A percentile compares a stretch with the other conserved stretches of the same genome.
Conservation (phyloP, 2,797 vertebrate genomes). For the Notolabrus celidotus region DNA sequence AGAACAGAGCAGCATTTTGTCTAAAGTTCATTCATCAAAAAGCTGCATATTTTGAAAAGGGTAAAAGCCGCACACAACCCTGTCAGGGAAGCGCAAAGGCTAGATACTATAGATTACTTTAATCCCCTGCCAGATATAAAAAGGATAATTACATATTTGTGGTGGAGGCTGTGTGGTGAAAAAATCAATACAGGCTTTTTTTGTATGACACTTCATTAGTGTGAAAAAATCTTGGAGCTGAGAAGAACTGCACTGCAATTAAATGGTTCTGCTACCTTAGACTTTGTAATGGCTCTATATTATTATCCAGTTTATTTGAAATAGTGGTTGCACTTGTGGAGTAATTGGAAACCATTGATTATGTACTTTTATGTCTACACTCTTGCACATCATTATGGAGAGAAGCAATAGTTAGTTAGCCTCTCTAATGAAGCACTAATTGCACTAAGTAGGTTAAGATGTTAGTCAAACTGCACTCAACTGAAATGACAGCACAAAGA, state of each 20-base stretch:
- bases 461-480: conserved; percentile 98
- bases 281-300: conserved; percentile 99
- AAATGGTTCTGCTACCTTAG: conserved; percentile 98
- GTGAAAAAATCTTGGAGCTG: conserved; percentile 99
- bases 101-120: conserved; percentile 99
- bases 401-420: conserved; percentile 99
- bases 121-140: conserved; percentile 99
- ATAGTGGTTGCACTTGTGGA: conserved; percentile 99
- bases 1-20: conserved; percentile 97
- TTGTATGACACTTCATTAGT: conserved; percentile 99
- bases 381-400: conserved; percentile 99
- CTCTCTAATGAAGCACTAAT: conserved; percentile 99
- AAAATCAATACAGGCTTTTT: conserved; percentile 99
- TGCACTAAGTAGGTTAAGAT: conserved; percentile 99
- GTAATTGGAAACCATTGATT: conserved; percentile 99
- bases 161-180: conserved; percentile 99
- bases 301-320: conserved; percentile 99
- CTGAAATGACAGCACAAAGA: conserved; percentile 88
- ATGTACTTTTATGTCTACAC: conserved; percentile 99
- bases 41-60: conserved; percentile 99
- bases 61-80: conserved; percentile 98
- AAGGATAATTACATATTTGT: conserved; percentile 99
- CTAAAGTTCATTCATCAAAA: conserved; percentile 99
- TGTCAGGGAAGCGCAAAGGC: conserved; percentile 99
- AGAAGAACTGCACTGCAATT: conserved; percentile 99